These are phyloP conservation scores for Phoenicopterus ruber DNA, from an alignment of 2,113 vertebrate genomes.

Conservation along the genomic window DNA sequence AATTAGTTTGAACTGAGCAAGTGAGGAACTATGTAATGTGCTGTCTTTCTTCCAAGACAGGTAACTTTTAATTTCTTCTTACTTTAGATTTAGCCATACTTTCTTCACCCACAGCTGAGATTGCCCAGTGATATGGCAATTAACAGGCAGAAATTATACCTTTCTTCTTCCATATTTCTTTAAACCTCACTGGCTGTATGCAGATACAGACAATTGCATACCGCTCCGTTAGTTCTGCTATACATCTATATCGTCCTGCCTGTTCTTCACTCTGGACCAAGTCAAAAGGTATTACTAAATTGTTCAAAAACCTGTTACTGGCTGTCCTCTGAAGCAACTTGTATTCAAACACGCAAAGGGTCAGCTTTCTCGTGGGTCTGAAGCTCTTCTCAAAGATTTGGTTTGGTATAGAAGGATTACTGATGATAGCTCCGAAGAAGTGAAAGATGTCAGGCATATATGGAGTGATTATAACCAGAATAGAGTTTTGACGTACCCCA, in stretches of 20 bases:
- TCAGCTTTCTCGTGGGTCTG: background rate
- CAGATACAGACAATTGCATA: background rate
- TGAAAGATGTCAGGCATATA: background rate
- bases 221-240: background rate
- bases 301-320: background rate
- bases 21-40: background rate
- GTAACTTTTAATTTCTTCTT: background rate
- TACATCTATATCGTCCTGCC: accelerated
- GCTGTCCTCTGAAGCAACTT: background rate
- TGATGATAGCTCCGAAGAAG: background rate
- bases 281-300: background rate
- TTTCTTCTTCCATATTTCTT: background rate
- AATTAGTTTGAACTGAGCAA: background rate
- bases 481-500: background rate
- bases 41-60: background rate
- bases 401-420: background rate
- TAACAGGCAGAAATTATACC: background rate
- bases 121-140: background rate
- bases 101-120: background rate
- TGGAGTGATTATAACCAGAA: background rate
- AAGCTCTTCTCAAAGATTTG: background rate
- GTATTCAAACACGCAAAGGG: background rate
- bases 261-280: background rate
- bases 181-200: background rate
- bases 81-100: background rate